Base-by-base conservation (phyloP, 2,888 invertebrate genomes). In the Chrysina gloriosa region DNA sequence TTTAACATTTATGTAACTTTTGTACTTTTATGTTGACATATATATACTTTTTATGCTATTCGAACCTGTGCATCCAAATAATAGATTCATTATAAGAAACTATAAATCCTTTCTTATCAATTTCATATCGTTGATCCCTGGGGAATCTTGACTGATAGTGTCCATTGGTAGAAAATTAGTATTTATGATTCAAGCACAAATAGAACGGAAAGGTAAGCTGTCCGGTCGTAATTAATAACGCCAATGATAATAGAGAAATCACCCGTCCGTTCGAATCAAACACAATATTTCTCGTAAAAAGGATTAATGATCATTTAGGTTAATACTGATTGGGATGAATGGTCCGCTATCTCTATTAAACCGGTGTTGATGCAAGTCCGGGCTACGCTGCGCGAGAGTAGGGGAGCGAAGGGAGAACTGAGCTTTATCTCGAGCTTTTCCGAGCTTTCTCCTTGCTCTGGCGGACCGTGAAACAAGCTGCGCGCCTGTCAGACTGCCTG, bases 321-420 rank as follows among this genome's bases (percentile, higher is more conserved):
- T 78, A 79, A 79, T 78, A 76, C 77, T 79, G 81, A 80, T 79
- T 74, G 77, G 77, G 75, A 80, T 79, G 77, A 78, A 80, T 80
- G 78, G 78, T 76, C 73, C 70, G 76, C 76, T 75, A 75, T 77
- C 80, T 77, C 76, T 78, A 78, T 79, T 77, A 79, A 75, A 75
- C 74, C 74, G 67, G 75, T 75, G 76, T 77, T 76, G 78, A 77
- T 77, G 76, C 75, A 70, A 76, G 75, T 74, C 74, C 73, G 71
- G 74, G 65, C 68, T 71, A 67, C 69, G 70, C 52, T 67, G 68
- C 70, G 45, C 42, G 58, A 27, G 42, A 16, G 42, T 5, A 31
- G 45, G 31, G 19, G 63, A 2, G 39, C 25, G 29, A 21, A 45
- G 69, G 63, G 71, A 69, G 69, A 69, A 73, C 72, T 72, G 70